phyloP scores from a whole-genome alignment of 1,140 invertebrate genomes.

The Mesaphorura yosii region DNA sequence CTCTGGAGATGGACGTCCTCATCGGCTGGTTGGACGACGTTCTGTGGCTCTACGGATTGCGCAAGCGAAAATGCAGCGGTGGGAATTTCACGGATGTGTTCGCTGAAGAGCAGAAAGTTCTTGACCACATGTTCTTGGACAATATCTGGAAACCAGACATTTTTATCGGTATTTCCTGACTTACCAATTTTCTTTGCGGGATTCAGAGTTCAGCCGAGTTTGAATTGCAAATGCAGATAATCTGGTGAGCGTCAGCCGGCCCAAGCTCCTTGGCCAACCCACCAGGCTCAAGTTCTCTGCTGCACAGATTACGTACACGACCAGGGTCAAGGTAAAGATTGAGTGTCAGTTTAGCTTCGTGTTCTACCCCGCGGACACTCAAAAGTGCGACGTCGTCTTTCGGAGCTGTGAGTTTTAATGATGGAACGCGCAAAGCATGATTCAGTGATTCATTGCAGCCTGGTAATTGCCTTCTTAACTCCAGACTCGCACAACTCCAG shows the following conservation, averaged over 20 bases:
- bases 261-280: not conserved
- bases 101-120: no score
- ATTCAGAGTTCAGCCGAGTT: no score
- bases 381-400: not conserved
- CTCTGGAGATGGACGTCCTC: no score
- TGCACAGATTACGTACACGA: no score
- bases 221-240: no score
- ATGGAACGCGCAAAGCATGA: not conserved
- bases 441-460: not conserved
- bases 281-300: not conserved
- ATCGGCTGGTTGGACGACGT: no score
- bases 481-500: not conserved
- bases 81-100: no score
- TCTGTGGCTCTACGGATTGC: no score
- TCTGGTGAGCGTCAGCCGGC: not conserved
- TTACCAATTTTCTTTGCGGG: no score
- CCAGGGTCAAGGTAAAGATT: not conserved
- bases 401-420: slow-evolving; percentile 1
- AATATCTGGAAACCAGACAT: slow-evolving; percentile 2
- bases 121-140: not conserved
- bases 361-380: slow-evolving; percentile 1
- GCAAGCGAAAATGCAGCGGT: no score
- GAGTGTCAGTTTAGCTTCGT: not conserved
- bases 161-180: no score
- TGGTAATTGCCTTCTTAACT: not conserved